Percentiles rank a stretch among this genome's conserved stretches.
Evolutionary conservation across 2,888 invertebrate genomes (phyloP).

Genomic region (Petrophora chlorosata): DNA sequence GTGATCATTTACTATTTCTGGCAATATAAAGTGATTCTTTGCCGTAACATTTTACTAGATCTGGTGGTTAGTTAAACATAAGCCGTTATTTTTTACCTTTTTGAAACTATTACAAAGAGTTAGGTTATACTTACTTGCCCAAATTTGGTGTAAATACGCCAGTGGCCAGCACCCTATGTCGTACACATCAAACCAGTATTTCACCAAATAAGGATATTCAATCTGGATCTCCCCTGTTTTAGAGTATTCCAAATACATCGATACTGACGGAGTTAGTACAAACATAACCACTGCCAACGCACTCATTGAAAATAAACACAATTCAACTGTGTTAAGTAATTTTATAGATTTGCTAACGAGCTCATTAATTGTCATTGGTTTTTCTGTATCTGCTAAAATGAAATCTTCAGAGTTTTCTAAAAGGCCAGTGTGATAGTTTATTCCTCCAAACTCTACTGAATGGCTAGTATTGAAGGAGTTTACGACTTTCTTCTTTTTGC

Average conservation of each 20-base stretch:
- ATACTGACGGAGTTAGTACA: constrained; percentile 47
- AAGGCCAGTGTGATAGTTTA: no score
- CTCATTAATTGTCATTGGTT: constrained; percentile 28
- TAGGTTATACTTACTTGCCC: constrained; percentile 56
- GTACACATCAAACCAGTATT: constrained; percentile 59
- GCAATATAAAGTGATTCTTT: no score
- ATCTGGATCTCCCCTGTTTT: constrained; percentile 44
- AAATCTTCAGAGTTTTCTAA: no score
- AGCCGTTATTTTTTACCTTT: no score
- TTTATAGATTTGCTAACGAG: constrained; percentile 46
- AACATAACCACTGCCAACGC: constrained; percentile 48
- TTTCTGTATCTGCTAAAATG: no score
- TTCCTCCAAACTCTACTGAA: not conserved
- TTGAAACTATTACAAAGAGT: not conserved
- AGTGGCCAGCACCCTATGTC: constrained; percentile 46
- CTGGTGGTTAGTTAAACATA: no score
- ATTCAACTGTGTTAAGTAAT: constrained; percentile 44
- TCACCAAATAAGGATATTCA: constrained; percentile 54
- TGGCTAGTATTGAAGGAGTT: not conserved
- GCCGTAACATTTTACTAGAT: no score
- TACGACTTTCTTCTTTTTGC: not conserved
- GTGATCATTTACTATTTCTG: no score
- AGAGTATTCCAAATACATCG: constrained; percentile 50
- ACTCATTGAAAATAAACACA: constrained; percentile 3
- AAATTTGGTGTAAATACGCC: constrained; percentile 59